Conservation (phyloP, 2,113 vertebrate genomes). For the Myotis davidii region DNA sequence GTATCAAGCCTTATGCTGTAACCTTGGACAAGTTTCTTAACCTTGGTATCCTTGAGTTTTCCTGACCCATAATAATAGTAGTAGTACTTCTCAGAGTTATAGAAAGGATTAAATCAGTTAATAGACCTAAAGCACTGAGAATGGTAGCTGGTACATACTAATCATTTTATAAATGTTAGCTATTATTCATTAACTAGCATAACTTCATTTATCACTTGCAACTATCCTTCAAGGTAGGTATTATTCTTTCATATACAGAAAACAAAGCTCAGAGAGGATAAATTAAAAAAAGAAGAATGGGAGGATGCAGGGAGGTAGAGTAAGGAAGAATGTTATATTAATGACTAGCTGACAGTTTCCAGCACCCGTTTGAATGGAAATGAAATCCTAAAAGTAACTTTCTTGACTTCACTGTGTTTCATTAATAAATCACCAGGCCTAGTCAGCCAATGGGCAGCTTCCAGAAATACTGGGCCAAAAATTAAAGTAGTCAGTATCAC, state of each 20-base stretch:
- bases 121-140: background rate
- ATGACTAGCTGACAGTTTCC: background rate
- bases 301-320: background rate
- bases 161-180: background rate
- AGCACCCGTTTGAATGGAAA: background rate
- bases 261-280: background rate
- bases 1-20: background rate
- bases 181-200: background rate
- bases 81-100: background rate
- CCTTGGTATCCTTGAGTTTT: background rate
- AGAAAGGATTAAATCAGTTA: background rate
- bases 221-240: background rate
- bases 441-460: background rate
- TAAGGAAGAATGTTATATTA: background rate
- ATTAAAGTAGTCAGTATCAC: too few relatives aligned
- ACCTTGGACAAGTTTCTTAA: background rate
- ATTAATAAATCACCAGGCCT: slow-evolving; percentile 21
- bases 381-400: background rate
- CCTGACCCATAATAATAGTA: background rate
- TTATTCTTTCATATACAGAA: slow-evolving; percentile 20
- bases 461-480: background rate
- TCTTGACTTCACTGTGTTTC: background rate
- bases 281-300: background rate
- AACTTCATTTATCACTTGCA: background rate
- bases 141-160: background rate